Evolutionary conservation across 2,888 invertebrate genomes (phyloP), one percentile per base, ranked within the genome.

Genomic region (Epirrhoe alternata): DNA sequence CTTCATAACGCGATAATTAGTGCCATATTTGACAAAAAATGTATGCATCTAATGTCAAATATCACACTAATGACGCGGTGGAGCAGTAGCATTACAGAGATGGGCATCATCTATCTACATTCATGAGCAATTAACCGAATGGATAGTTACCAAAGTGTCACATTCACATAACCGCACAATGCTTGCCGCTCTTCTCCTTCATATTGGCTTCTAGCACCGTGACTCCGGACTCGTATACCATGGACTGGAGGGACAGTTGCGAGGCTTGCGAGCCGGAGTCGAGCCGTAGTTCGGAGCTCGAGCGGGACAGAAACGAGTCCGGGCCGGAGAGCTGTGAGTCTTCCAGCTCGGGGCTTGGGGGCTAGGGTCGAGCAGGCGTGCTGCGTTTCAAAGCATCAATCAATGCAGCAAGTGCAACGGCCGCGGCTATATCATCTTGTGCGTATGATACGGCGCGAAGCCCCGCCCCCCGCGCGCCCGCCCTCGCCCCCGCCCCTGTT

Each of bases 391-490:
- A 71, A 2, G 67, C 71, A 30, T 72, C 72, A 33, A 88, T 75
- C 51, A 87, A 83, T 62, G 83, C 83, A 4, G 82, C n/a, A n/a
- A 72, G 84, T 31, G 82, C 79, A 60, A 82, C 64, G 56, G 73
- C 72, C 6, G 69, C 73, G 5, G 79, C 81, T 57, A 86, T 73
- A 65, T 88, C 89, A 51, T 83, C 88, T 74, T 87, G 88, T 69
- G 86, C 84, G 14, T 77, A 81, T 64, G 86, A 79, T 75, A 89
- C 79, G 51, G 86, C 88, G 64, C 86, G 84, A 77, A 87, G 79
- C 42, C 87, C 88, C 59, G 82, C 64, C 74, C 56, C 70, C 82
- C 77, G 14, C 49, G 51, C 59, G 42, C 56, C 74, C 60, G 49
- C 68, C 52, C 38, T 52, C 59, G 61, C 50, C 49, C 12, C 49